A percentile compares a stretch with the other conserved stretches of the same genome.
Conservation (phyloP, 2,113 vertebrate species). For the Bathybates hornii region DNA sequence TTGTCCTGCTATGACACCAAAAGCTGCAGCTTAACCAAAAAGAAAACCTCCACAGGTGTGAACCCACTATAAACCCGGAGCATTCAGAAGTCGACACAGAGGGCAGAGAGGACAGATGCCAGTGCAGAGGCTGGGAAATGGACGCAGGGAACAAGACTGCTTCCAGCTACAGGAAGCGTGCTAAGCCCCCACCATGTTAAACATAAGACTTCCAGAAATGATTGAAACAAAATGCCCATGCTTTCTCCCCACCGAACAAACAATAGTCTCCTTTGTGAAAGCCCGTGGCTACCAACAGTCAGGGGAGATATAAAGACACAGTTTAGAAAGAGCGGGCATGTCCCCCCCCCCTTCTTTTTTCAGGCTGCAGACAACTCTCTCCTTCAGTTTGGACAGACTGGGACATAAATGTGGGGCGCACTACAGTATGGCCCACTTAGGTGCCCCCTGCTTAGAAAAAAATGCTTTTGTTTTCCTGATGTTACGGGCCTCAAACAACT, state of each 20-base stretch:
- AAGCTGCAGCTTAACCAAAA: not conserved
- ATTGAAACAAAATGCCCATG: constrained; percentile 84
- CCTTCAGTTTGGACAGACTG: constrained; percentile 26
- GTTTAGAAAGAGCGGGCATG: constrained; percentile 74
- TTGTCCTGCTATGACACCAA: not conserved
- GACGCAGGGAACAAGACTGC: constrained; percentile 31
- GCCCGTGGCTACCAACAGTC: constrained; percentile 73
- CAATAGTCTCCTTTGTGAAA: constrained; percentile 82
- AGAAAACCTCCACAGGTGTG: constrained; percentile 2
- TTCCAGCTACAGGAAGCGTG: constrained; percentile 55
- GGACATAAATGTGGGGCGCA: constrained; percentile 22
- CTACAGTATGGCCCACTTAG: constrained; percentile 18
- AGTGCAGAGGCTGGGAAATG: constrained; percentile 2
- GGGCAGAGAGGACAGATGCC: constrained; percentile 19
- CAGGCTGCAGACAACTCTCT: constrained; percentile 24
- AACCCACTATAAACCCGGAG: not conserved
- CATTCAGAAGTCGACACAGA: not conserved
- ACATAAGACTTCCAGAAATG: constrained; percentile 86
- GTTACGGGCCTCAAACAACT: constrained; percentile 54
- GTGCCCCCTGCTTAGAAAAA: constrained; percentile 42
- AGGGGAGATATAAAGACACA: constrained; percentile 76
- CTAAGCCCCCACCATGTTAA: constrained; percentile 73
- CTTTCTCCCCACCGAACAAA: constrained; percentile 71
- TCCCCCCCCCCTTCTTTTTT: not conserved
- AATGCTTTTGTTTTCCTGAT: constrained; percentile 61